Base-by-base conservation (phyloP, 2,113 vertebrate species). In the Leucopternis melanops region DNA sequence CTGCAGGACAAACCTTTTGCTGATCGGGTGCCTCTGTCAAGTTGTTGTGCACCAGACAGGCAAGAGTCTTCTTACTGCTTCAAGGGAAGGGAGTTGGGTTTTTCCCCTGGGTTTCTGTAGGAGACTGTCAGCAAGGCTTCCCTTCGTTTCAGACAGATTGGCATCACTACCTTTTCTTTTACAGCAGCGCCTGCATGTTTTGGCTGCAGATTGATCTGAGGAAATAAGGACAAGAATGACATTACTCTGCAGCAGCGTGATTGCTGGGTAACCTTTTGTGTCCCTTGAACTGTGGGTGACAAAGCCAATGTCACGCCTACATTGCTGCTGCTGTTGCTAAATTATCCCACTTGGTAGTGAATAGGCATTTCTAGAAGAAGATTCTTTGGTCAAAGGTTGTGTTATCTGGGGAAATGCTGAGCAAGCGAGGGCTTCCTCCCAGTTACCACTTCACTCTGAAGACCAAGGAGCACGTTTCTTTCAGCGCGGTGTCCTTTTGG, bases 321-420 rank as follows among this genome's bases (percentile, higher is more conserved):
- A 18, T 70, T 81, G 44, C 75, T 94, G 29, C 55, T 54, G 40
- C 52, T 92, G n/a, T 71, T 95, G 38, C 47, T 94, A 29, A 73
- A 38, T 95, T 92, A 86, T 91, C 32, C 67, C 25, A 49, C 47
- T 80, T 36, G 32, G 49, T 38, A 90, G 83, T 90, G 69, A 94
- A 88, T 69, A 31, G 55, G 54, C 74, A 83, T 96, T 81, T 92
- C 57, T 78, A 86, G 72, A 93, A 90, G 75, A 70, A 95, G 36
- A 71, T 91, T 94, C 22, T 93, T 85, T 9, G 36, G 44, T 80
- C 89, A 90, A 52, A 77, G 72, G 57, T 82, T 93, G 83, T 93
- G 55, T 92, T 86, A 55, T 54, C 61, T 80, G 52, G 81, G 49
- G 78, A 95, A 95, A 70, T 65, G 73, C 73, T 92, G 86, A 85